Base-by-base conservation (phyloP, 1,140 invertebrate species). In the Dufourea novaeangliae region DNA sequence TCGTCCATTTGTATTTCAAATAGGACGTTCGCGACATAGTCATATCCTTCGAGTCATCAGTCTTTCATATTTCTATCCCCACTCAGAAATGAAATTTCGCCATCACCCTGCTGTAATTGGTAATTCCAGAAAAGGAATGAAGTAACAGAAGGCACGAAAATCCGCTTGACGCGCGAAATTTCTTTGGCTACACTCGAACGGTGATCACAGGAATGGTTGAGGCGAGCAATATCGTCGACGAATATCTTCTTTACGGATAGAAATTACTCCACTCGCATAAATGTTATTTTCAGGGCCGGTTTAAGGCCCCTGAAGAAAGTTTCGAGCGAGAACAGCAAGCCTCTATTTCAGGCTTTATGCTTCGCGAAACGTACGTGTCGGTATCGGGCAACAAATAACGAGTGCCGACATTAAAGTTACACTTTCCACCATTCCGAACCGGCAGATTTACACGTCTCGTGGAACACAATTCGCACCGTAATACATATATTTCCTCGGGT, bases 1-100 rank as follows among this genome's bases (percentile, higher is more conserved):
- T 79, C 83, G 84, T 84, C 78, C 80, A 78, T 82, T 76, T 78
- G 78, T 80, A 73, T 83, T 84, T 83, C 78, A 83, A 84, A 83
- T 73, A 63, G 77, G 71, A 71, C 80, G 22, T 76, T 72, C 76
- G 67, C 72, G 73, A 64, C 72, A 76, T 82, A 86, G 86, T 85
- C 78, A 74, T 83, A 72, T 75, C 80, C 66, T 67, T 83, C 77
- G 41, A 57, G 34, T 83, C 59, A 20, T 70, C 44, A 54, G 56
- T 57, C 77, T 75, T 41, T 74, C 41, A 39, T 39, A 56, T 44
- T 41, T 34, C 10, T 27, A n/a, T n/a, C 34, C 22, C 10, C 0
- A 20, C 20, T 7, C 0, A 14, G 37, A 56, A 77, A 44, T 29
- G 74, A 22, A 50, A 41, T 27, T 56, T 25, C 61, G 6, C 25